phyloP scores from a whole-genome alignment of 2,113 vertebrate genomes.

The Laticauda laticaudata region DNA sequence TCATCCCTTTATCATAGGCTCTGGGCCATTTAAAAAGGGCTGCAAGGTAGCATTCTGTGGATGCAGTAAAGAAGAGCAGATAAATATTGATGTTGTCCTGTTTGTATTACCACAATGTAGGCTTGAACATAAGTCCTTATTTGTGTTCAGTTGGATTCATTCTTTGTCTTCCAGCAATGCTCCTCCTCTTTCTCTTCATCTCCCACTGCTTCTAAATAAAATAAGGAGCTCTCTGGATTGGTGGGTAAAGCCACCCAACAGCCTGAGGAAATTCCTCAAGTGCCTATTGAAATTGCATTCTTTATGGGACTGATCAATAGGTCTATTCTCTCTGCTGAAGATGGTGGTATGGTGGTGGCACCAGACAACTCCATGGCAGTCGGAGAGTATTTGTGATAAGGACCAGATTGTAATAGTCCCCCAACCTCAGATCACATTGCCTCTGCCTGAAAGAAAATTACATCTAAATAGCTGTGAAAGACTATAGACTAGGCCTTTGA shows the following conservation, averaged over 20 bases:
- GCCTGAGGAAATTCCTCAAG: background rate
- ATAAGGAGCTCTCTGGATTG: background rate
- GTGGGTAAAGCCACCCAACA: background rate
- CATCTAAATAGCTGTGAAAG: background rate
- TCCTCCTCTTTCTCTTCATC: background rate
- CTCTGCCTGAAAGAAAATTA: background rate
- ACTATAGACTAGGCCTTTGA: background rate
- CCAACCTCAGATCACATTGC: background rate
- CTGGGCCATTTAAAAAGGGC: background rate
- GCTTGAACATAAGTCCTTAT: background rate
- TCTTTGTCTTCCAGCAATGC: background rate
- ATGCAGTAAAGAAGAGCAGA: background rate
- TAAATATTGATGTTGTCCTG: background rate
- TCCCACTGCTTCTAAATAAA: background rate
- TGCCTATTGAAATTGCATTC: background rate
- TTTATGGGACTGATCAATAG: background rate
- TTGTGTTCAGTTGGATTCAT: background rate
- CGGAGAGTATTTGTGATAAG: background rate
- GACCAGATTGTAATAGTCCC: background rate
- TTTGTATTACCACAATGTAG: background rate
- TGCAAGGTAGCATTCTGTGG: background rate
- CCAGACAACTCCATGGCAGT: background rate
- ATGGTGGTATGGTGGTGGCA: background rate
- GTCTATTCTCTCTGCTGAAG: background rate
- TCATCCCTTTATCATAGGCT: background rate